phyloP scores from a whole-genome alignment of 2,797 vertebrate species.

The Hypotaenidia philippensis region DNA sequence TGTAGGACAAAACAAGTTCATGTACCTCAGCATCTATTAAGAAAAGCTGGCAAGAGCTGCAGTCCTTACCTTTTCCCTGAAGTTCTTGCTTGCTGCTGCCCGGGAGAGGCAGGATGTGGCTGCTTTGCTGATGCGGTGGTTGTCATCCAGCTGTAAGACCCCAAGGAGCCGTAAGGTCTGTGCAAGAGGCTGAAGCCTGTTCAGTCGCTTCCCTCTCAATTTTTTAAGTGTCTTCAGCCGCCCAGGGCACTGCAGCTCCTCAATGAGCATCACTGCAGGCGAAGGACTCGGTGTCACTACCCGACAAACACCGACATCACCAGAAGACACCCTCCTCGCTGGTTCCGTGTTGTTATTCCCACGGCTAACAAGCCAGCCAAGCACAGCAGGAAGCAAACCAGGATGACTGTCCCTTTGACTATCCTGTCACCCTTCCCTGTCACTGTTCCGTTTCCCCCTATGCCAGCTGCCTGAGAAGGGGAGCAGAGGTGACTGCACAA shows the following conservation, averaged over 20 bases:
- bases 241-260: constrained; percentile 84
- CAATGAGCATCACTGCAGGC: constrained; percentile 84
- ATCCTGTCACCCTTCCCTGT: neutral
- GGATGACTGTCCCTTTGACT: neutral
- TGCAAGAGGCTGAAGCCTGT: constrained; percentile 88
- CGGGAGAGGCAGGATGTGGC: constrained; percentile 82
- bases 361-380: neutral
- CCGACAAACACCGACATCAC: neutral
- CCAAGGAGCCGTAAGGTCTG: constrained; percentile 86
- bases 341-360: neutral
- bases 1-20: neutral
- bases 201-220: constrained; percentile 83
- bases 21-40: neutral
- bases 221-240: constrained; percentile 85
- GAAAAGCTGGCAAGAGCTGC: neutral
- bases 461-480: neutral
- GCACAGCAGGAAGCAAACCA: neutral
- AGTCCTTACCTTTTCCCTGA: constrained; percentile 85
- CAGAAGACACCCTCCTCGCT: neutral
- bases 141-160: constrained; percentile 87
- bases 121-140: constrained; percentile 86
- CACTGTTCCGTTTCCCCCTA: neutral
- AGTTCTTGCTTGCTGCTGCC: constrained; percentile 77
- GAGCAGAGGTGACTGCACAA: neutral
- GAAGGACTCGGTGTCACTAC: neutral